Evolutionary conservation across 2,797 vertebrate species (phyloP).

Genomic region (Platyrinchus mystaceus): DNA sequence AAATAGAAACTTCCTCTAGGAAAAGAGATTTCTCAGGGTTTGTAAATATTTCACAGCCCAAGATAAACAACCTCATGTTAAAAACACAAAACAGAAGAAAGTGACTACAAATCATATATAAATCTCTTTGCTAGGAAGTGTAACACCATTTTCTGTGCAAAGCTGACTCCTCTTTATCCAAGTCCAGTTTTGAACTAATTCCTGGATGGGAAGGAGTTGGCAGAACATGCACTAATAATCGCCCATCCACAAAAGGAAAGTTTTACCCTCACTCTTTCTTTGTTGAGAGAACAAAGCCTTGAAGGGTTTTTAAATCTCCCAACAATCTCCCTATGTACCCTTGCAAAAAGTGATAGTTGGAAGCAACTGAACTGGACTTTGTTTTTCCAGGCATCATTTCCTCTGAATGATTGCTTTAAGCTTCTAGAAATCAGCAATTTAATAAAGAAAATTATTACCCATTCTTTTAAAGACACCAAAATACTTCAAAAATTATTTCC

Average conservation of each 20-base stretch:
- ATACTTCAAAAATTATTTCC: neutral
- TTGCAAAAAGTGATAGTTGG: neutral
- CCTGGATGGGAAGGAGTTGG: neutral
- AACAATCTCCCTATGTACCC: neutral
- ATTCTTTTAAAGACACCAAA: neutral
- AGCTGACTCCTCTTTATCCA: neutral
- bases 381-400: neutral
- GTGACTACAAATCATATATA: fast-evolving
- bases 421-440: neutral
- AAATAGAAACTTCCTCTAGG: neutral
- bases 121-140: neutral
- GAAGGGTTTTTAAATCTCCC: neutral
- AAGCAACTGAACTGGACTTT: neutral
- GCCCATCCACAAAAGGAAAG: neutral
- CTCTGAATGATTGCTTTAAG: neutral
- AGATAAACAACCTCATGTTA: neutral
- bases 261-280: neutral
- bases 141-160: neutral
- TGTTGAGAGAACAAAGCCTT: neutral
- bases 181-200: neutral
- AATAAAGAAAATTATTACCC: neutral
- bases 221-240: neutral
- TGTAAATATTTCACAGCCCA: neutral
- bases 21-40: neutral
- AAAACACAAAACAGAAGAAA: neutral